These are phyloP conservation scores for Lysandra bellargus DNA, from an alignment of 2,888 invertebrate species.

Conservation along the genomic window DNA sequence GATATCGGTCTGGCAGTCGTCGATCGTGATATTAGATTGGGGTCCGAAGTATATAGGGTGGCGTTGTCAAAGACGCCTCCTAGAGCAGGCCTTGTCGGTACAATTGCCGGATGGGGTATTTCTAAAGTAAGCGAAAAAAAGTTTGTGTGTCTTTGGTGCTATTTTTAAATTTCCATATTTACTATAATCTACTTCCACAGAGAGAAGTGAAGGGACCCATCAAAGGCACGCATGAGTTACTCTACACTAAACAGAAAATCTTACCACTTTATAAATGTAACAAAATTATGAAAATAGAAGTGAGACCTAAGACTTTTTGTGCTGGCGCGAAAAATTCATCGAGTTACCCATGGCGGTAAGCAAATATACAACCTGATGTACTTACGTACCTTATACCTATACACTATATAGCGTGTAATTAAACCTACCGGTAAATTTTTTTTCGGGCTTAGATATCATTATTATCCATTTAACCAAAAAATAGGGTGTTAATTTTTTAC, in stretches of 20 bases:
- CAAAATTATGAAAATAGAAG: background rate
- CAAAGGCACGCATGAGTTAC: background rate
- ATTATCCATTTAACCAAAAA: too few species aligned
- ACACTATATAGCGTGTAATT: too few species aligned
- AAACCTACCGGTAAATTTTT: too few species aligned
- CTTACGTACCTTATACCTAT: too few species aligned
- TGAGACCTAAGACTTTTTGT: constrained; percentile 34
- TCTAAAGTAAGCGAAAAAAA: constrained; percentile 35
- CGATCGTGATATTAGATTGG: constrained; percentile 25
- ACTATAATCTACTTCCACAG: constrained; percentile 12
- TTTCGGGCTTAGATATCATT: too few species aligned
- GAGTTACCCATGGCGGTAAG: constrained; percentile 31
- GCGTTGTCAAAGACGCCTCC: constrained; percentile 14
- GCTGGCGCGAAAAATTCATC: background rate
- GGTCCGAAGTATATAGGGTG: constrained; percentile 29
- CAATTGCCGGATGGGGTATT: constrained; percentile 37
- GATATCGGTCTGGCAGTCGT: constrained; percentile 36
- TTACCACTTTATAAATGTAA: constrained; percentile 23
- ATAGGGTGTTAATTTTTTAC: too few species aligned
- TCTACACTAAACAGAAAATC: constrained; percentile 26
- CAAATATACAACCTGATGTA: background rate
- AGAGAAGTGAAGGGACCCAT: background rate
- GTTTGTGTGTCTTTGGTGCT: background rate
- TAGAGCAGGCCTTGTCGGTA: background rate
- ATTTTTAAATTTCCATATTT: background rate